Evolutionary conservation across 2,888 invertebrate genomes (phyloP).

Genomic region (Acholoe squamosa): DNA sequence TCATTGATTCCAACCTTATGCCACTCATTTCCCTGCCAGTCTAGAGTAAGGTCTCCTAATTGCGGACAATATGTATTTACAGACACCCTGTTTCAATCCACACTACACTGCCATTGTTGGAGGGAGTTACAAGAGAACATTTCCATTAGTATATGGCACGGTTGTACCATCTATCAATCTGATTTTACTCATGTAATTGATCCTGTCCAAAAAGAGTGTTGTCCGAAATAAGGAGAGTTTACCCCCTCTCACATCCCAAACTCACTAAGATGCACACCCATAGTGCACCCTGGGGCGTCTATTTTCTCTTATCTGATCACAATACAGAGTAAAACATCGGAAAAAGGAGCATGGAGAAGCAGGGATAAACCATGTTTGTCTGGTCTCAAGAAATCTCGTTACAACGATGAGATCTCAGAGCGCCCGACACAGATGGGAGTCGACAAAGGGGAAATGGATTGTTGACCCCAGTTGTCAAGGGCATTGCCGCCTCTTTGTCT

Average conservation of each 20-base stretch:
- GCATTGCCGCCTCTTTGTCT: slow-evolving; percentile 3
- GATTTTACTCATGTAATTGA: no score
- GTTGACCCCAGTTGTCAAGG: slow-evolving; percentile 21
- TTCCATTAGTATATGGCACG: no score
- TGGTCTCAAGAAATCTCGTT: slow-evolving; percentile 14
- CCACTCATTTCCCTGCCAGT: no score
- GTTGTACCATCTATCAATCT: no score
- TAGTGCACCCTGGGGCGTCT: background rate
- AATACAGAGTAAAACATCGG: background rate
- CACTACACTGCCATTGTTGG: no score
- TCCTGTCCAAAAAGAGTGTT: no score
- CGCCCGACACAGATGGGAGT: background rate
- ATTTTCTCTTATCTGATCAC: background rate
- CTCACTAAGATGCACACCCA: background rate
- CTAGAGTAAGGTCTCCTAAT: no score
- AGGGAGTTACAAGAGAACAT: no score
- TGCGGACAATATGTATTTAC: no score
- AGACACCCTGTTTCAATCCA: no score
- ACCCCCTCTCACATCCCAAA: background rate
- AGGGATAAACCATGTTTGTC: slow-evolving; percentile 21
- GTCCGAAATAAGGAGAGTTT: no score
- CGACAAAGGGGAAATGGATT: slow-evolving; percentile 11
- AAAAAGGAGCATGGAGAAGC: background rate
- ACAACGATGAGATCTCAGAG: background rate
- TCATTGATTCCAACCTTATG: no score